These are phyloP conservation scores for Busseola fusca DNA, from an alignment of 2,888 invertebrate genomes.

Conservation along the genomic window DNA sequence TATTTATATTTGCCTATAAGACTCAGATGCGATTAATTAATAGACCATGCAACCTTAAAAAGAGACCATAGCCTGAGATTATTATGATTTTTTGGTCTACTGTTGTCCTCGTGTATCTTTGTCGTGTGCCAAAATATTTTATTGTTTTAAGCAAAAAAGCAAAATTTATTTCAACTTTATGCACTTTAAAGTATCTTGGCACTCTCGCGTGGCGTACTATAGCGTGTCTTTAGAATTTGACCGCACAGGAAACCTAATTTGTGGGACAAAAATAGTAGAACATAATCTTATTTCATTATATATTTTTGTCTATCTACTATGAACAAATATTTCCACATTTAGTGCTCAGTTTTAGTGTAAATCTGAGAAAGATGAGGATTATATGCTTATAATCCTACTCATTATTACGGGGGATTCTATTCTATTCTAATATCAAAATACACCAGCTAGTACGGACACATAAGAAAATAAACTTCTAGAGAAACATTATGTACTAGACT, in stretches of 20 bases:
- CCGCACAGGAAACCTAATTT: background rate
- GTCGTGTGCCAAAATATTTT: background rate
- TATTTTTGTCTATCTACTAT: background rate
- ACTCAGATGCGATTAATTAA: slow-evolving; percentile 16
- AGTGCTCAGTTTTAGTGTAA: background rate
- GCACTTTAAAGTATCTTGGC: slow-evolving; percentile 4
- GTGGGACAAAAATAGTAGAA: no score
- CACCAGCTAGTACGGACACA: background rate
- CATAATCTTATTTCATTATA: background rate
- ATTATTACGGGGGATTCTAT: no score
- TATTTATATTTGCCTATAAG: slow-evolving; percentile 23
- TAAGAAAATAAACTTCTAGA: background rate
- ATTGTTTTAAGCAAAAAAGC: background rate
- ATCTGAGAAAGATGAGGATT: background rate
- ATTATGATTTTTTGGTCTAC: background rate
- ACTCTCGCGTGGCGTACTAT: background rate
- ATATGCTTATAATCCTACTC: background rate
- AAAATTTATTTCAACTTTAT: background rate
- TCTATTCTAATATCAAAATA: background rate
- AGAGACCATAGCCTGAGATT: background rate
- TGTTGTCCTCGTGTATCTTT: background rate
- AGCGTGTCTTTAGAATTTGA: background rate
- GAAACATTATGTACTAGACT: background rate
- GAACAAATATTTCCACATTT: background rate
- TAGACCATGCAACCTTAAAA: slow-evolving; percentile 1